These are phyloP conservation scores for Synanthedon formicaeformis DNA, from an alignment of 2,888 invertebrate species.

Conservation along the genomic window DNA sequence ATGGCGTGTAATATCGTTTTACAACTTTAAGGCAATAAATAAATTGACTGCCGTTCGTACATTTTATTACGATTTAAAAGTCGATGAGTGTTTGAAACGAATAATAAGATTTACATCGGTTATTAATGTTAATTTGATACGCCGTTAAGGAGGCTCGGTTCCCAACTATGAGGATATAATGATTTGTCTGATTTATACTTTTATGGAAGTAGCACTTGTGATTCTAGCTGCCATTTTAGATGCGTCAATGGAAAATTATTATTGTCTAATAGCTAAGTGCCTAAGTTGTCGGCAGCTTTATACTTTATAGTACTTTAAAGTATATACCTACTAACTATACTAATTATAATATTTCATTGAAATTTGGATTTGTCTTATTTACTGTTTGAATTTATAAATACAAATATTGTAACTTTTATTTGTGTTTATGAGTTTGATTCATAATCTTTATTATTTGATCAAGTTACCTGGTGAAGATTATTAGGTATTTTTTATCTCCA, in stretches of 20 bases:
- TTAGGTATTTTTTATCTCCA: too few relatives aligned
- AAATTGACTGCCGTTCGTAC: constrained; percentile 66
- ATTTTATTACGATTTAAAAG: constrained; percentile 70
- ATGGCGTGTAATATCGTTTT: constrained; percentile 67
- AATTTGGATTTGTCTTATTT: too few relatives aligned
- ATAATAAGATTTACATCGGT: constrained; percentile 63
- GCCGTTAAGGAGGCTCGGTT: constrained; percentile 23
- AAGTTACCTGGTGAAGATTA: too few relatives aligned
- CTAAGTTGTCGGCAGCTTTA: too few relatives aligned
- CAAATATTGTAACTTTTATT: too few relatives aligned
- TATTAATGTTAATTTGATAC: constrained; percentile 60
- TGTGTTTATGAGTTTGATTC: too few relatives aligned
- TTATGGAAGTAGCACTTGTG: not conserved
- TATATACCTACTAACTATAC: too few relatives aligned
- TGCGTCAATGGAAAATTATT: not conserved
- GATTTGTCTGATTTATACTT: not conserved
- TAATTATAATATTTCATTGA: too few relatives aligned
- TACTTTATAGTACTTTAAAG: too few relatives aligned
- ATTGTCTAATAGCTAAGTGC: not conserved
- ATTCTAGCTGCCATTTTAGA: not conserved
- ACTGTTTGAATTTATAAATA: too few relatives aligned
- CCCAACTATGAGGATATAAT: not conserved
- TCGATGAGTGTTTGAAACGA: constrained; percentile 62
- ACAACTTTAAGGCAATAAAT: constrained; percentile 68
- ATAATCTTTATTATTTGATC: too few relatives aligned